Percentiles rank a stretch among this genome's conserved stretches.
Conservation (phyloP, 1,140 invertebrate species). For the Scaptomyza hsui region DNA sequence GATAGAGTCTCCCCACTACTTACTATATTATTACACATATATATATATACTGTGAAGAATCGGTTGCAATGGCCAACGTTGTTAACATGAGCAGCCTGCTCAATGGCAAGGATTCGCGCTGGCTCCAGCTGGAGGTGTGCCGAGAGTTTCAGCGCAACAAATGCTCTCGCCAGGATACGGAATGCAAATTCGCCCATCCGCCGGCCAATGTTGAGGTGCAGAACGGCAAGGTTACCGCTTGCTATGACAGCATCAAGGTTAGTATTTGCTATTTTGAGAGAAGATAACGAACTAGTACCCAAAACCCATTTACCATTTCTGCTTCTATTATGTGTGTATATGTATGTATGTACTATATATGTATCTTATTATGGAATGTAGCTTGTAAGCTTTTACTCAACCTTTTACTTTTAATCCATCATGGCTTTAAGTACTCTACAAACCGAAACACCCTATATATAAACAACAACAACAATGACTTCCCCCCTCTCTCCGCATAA, state of each 20-base stretch:
- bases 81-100: conserved; percentile 98
- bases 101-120: conserved; percentile 99
- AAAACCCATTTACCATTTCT: conserved; percentile 36
- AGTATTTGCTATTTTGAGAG: too few relatives aligned
- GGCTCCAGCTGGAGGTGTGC: conserved; percentile 99
- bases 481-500: neutral
- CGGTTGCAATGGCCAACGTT: conserved; percentile 92
- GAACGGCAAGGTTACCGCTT: conserved; percentile 99
- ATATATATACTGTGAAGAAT: conserved; percentile 36
- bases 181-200: conserved; percentile 99
- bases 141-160: conserved; percentile 99
- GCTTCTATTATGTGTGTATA: conserved; percentile 51
- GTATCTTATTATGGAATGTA: conserved; percentile 73
- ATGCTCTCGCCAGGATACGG: conserved; percentile 98
- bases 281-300: too few relatives aligned
- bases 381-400: conserved; percentile 58
- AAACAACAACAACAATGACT: neutral
- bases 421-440: conserved; percentile 32
- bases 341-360: too few relatives aligned
- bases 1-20: conserved; percentile 36
- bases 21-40: conserved; percentile 26
- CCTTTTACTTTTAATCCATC: conserved; percentile 44
- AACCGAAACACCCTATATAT: neutral
- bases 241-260: conserved; percentile 99
- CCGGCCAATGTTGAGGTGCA: conserved; percentile 99